phyloP scores from a whole-genome alignment of 2,113 vertebrate genomes.

The Pachycephala philippinensis region DNA sequence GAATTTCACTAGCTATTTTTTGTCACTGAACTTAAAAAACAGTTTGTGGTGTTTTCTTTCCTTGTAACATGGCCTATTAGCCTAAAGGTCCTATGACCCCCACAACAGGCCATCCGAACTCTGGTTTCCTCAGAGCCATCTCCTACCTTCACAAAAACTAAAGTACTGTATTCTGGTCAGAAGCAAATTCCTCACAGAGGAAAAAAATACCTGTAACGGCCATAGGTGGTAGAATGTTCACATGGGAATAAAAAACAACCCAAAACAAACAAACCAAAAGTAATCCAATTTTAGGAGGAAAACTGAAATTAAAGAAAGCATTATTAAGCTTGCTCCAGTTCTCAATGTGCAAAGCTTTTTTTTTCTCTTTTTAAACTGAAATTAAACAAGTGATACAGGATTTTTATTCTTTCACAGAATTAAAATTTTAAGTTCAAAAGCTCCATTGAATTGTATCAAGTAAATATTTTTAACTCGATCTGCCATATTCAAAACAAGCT shows the following conservation, averaged over 20 bases:
- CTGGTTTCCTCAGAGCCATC: background rate
- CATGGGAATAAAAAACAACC: background rate
- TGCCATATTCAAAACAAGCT: background rate
- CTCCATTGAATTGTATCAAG: background rate
- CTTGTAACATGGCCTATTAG: background rate
- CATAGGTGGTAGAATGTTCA: background rate
- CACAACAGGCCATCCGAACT: background rate
- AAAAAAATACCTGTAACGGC: background rate
- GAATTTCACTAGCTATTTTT: background rate
- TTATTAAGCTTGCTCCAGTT: background rate
- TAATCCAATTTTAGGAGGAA: background rate
- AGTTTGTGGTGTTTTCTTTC: background rate
- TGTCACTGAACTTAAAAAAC: background rate
- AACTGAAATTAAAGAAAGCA: background rate
- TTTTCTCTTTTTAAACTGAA: background rate
- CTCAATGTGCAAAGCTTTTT: background rate
- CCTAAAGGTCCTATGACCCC: background rate
- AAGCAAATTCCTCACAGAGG: background rate
- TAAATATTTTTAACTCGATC: background rate
- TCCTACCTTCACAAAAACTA: background rate
- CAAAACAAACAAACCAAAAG: background rate
- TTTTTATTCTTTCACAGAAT: background rate
- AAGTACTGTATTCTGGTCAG: background rate
- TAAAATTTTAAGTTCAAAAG: background rate
- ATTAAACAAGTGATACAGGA: background rate